Percentiles rank a stretch among this genome's conserved stretches.
Conservation (phyloP, 2,113 vertebrate genomes). For the Ovis canadensis region DNA sequence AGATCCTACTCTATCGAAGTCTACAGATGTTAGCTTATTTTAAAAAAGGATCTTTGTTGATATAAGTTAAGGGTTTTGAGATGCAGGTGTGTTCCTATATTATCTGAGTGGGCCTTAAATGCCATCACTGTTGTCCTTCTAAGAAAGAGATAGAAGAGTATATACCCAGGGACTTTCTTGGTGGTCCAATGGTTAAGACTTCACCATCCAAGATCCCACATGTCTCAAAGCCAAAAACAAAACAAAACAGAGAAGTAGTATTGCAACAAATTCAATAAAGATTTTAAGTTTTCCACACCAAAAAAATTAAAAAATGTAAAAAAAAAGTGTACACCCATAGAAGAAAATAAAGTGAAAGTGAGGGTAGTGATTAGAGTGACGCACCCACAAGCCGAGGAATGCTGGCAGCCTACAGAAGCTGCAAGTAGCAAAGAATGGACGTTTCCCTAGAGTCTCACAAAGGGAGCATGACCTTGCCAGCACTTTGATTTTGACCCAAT, state of each 20-base stretch:
- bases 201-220: not conserved
- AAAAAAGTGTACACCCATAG: not conserved
- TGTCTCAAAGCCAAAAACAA: not conserved
- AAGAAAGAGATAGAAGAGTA: not conserved
- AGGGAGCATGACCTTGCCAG: not conserved
- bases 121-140: not conserved
- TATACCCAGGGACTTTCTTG: not conserved
- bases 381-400: not conserved
- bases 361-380: not conserved
- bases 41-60: not conserved
- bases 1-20: not conserved
- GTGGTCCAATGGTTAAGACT: not conserved
- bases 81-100: not conserved
- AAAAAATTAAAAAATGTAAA: not conserved
- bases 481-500: not conserved
- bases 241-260: not conserved
- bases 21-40: not conserved
- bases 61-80: not conserved
- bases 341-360: not conserved
- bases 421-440: not conserved
- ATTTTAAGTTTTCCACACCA: not conserved
- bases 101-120: not conserved
- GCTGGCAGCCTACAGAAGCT: not conserved
- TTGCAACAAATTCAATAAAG: not conserved
- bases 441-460: not conserved